Base-by-base conservation (phyloP, 1,140 invertebrate genomes). In the Doryteuthis pealeii region DNA sequence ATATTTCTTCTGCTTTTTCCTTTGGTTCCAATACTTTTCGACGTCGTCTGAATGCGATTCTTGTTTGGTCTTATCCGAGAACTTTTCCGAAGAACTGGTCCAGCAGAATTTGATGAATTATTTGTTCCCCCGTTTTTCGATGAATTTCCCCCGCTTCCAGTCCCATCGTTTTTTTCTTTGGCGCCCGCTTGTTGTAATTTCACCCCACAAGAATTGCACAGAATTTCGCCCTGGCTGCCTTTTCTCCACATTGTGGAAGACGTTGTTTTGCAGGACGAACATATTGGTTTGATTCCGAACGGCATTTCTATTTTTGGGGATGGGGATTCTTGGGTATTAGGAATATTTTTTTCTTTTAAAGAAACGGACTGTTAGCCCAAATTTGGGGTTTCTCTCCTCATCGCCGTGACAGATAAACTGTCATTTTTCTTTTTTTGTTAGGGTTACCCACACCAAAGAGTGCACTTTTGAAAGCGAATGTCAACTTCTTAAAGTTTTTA, bases 1-100 rank as follows among this genome's bases (percentile, higher is more conserved):
- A 95, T 91, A 32, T 92, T 90, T 78, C 94, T 88, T 15, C 94
- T 90, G 43, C 93, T 93, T 85, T 93, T 91, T 15, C 93, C 91
- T 79, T 93, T 93, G 0, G 91, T 90, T 0, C 90, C 89, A 0
- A 89, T 74, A 80, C 84, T 76, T 85, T 90, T 91, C 89, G 71
- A 89, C 85, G 77, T 90, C 84, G 14, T 90, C 89, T 86, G 91
- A 90, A 81, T 90, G 89, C 69, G 90, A 81, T 77, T 90, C 85
- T 77, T 90, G 77, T 83, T 79, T 32, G 86, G 87, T 77, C 84
- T 87, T 18, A 85, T 86, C 62, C 87, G 79, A 15, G 82, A 82
- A 78, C 85, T 89, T 76, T 87, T 87, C 26, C 86, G 78, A n/a
- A 85, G 78, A 33, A 80, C 83, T 49, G 83, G 78, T 58, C 76